Conservation (phyloP, 2,797 vertebrate genomes). For the Chloroceryle inda region DNA sequence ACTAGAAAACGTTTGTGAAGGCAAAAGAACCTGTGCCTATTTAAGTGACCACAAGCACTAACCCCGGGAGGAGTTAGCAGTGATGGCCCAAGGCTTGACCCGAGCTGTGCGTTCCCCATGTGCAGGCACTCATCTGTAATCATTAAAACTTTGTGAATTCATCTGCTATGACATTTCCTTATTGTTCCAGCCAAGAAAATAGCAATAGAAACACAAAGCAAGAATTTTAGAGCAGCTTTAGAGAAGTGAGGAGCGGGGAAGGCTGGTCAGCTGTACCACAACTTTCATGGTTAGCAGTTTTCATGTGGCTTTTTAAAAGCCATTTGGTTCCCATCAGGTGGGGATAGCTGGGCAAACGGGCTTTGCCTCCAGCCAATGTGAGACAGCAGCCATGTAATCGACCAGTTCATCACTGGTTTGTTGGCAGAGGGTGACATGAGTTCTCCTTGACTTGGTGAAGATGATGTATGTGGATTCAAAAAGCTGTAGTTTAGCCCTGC, state of each 20-base stretch:
- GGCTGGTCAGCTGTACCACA: neutral
- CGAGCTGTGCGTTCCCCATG: neutral
- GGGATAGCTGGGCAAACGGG: neutral
- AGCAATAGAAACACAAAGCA: neutral
- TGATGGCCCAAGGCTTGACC: neutral
- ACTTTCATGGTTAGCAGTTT: neutral
- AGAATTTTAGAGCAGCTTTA: neutral
- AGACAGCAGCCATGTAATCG: neutral
- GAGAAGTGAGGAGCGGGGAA: neutral
- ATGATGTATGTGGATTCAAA: neutral
- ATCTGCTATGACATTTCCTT: neutral
- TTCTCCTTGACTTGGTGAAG: neutral
- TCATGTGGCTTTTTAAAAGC: neutral
- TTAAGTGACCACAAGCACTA: accelerated
- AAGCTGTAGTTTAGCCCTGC: neutral
- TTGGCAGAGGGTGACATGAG: neutral
- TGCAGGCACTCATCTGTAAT: neutral
- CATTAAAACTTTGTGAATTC: neutral
- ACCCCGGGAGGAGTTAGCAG: neutral
- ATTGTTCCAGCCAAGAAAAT: neutral
- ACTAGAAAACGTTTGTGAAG: neutral
- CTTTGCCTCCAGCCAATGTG: neutral
- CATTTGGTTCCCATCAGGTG: neutral
- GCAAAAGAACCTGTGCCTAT: neutral
- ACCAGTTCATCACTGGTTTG: neutral